Conservation (phyloP, 2,113 vertebrate species). For the Nettapus auritus region DNA sequence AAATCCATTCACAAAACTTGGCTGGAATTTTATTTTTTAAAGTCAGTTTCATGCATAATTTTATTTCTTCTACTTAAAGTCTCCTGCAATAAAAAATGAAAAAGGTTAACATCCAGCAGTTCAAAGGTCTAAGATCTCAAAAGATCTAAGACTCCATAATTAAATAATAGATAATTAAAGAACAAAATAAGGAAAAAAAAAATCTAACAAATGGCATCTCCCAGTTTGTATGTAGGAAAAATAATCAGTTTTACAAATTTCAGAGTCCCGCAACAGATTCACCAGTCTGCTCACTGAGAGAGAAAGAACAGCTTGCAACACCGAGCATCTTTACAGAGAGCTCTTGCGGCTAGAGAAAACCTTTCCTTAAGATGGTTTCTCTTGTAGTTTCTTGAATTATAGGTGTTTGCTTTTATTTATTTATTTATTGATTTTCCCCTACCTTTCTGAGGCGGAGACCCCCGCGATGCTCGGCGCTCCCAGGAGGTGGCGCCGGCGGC, state of each 20-base stretch:
- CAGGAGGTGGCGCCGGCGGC: constrained; percentile 39
- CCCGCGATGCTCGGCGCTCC: not conserved
- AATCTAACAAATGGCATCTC: not conserved
- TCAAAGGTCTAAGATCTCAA: not conserved
- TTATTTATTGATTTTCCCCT: too few relatives aligned
- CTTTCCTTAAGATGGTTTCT: not conserved
- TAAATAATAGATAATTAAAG: not conserved
- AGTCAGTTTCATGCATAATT: not conserved
- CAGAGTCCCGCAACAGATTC: not conserved
- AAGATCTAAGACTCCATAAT: not conserved
- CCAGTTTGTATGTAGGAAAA: not conserved
- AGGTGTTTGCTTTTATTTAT: not conserved
- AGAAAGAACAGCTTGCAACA: not conserved
- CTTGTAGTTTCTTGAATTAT: not conserved
- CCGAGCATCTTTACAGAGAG: too few relatives aligned
- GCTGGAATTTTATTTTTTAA: not conserved
- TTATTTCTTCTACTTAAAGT: not conserved
- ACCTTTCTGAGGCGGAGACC: not conserved
- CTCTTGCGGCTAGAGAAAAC: not conserved
- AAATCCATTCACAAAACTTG: not conserved
- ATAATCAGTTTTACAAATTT: not conserved
- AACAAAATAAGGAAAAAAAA: not conserved
- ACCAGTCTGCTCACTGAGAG: not conserved
- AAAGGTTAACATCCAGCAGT: not conserved
- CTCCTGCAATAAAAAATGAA: not conserved